These are phyloP conservation scores for Characodon lateralis DNA, from an alignment of 2,797 vertebrate genomes.

Conservation along the genomic window DNA sequence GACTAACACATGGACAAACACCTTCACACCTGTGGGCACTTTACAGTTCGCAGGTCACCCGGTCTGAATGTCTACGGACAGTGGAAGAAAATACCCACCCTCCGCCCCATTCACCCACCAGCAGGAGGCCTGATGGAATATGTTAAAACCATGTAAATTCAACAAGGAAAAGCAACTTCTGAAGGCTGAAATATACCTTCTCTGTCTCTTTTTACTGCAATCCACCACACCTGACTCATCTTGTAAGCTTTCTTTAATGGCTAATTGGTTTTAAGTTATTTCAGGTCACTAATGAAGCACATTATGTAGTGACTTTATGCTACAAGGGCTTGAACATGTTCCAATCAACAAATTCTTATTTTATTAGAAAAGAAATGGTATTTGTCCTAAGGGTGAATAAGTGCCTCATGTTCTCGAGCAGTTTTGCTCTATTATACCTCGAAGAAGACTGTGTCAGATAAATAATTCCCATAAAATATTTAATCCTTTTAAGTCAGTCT, in stretches of 20 bases:
- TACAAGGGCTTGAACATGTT: conserved; percentile 11
- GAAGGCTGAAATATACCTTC: conserved; percentile 17
- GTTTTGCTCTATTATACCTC: conserved; percentile 38
- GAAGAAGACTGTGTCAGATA: conserved; percentile 39
- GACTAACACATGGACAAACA: conserved; percentile 44
- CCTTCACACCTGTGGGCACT: conserved; percentile 58
- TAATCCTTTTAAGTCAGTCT: conserved; percentile 62
- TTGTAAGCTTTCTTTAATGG: conserved; percentile 25
- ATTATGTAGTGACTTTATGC: not conserved
- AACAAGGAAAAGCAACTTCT: conserved; percentile 9
- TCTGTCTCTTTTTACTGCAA: conserved; percentile 26
- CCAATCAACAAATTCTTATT: conserved; percentile 23
- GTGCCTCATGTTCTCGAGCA: conserved; percentile 27
- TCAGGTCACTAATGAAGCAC: conserved; percentile 11
- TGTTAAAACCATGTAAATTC: conserved; percentile 17
- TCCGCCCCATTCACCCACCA: not conserved
- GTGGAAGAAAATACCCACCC: not conserved
- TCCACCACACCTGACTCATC: conserved; percentile 24
- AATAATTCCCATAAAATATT: conserved; percentile 62
- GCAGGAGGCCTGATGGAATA: conserved; percentile 29
- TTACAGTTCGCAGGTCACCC: conserved; percentile 50
- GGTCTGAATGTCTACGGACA: conserved; percentile 24
- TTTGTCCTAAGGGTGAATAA: conserved; percentile 22
- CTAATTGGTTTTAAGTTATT: conserved; percentile 16
- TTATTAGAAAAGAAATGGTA: conserved; percentile 12